phyloP scores from a whole-genome alignment of 2,888 invertebrate species.

The Prosopocoilus inquinatus region DNA sequence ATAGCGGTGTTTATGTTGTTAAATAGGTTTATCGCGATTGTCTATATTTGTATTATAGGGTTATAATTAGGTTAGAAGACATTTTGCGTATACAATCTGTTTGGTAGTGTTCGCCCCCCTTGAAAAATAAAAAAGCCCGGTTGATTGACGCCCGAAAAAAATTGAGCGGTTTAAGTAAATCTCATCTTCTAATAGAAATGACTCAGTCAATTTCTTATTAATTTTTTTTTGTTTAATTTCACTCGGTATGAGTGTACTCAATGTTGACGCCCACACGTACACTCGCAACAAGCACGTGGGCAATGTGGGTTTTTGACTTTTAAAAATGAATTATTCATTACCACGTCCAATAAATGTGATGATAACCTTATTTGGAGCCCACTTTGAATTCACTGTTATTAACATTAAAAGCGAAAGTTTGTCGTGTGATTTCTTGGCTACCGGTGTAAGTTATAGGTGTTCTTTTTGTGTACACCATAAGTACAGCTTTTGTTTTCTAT shows the following conservation, averaged over 20 bases:
- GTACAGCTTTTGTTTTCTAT: too few species aligned
- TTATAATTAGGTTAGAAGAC: constrained; percentile 49
- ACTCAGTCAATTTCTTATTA: constrained; percentile 24
- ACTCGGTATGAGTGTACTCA: constrained; percentile 27
- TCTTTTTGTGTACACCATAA: too few species aligned
- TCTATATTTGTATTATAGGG: constrained; percentile 24
- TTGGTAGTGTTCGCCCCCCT: constrained; percentile 8
- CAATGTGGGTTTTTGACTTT: constrained; percentile 37
- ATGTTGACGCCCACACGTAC: constrained; percentile 35
- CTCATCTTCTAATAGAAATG: constrained; percentile 12
- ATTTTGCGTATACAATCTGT: constrained; percentile 26
- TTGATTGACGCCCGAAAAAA: neutral
- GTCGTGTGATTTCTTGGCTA: too few species aligned
- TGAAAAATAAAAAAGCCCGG: neutral
- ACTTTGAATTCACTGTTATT: constrained; percentile 21
- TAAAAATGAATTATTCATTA: constrained; percentile 31
- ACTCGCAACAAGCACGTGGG: constrained; percentile 33
- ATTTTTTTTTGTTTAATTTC: constrained; percentile 25
- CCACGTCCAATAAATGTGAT: constrained; percentile 15
- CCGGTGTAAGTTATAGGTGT: too few species aligned
- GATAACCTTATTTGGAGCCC: constrained; percentile 26
- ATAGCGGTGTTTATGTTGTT: too few species aligned
- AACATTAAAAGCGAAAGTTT: neutral
- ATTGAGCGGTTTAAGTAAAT: neutral
- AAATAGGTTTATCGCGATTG: neutral